A percentile compares a stretch with the other conserved stretches of the same genome.
Evolutionary conservation across 2,888 invertebrate species (phyloP).

Genomic region (Drepanosiphum platanoidis): DNA sequence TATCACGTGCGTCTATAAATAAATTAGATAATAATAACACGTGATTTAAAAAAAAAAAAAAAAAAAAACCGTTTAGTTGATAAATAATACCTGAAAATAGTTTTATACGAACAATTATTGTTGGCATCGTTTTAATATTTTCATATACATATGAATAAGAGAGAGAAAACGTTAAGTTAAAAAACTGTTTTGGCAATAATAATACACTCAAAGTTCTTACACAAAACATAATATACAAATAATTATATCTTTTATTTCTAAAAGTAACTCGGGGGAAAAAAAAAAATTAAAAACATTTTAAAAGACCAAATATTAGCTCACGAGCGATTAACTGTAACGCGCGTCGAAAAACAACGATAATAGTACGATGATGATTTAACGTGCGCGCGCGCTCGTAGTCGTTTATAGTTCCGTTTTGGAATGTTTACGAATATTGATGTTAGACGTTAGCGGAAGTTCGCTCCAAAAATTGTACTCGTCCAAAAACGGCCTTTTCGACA

Average conservation of each 20-base stretch:
- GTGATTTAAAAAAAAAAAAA: neutral
- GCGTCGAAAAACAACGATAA: neutral
- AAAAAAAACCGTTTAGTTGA: neutral
- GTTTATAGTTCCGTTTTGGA: constrained; percentile 29
- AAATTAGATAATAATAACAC: no score
- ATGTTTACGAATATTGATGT: neutral
- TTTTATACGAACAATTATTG: constrained; percentile 24
- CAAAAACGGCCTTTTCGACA: constrained; percentile 9
- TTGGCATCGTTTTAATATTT: constrained; percentile 36
- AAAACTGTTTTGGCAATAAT: constrained; percentile 30
- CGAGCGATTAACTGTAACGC: neutral
- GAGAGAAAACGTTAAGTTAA: neutral
- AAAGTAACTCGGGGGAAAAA: neutral
- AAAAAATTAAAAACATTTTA: neutral
- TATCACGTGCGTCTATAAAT: neutral
- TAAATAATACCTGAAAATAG: neutral
- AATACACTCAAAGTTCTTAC: neutral
- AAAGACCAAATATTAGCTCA: neutral
- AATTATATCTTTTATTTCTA: neutral
- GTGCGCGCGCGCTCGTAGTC: no score
- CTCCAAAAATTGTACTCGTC: constrained; percentile 47
- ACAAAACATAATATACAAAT: neutral
- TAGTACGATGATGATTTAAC: neutral
- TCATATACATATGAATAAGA: neutral
- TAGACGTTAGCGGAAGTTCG: neutral